Conservation (phyloP, 2,113 vertebrate genomes). For the Prietella phreatophila region DNA sequence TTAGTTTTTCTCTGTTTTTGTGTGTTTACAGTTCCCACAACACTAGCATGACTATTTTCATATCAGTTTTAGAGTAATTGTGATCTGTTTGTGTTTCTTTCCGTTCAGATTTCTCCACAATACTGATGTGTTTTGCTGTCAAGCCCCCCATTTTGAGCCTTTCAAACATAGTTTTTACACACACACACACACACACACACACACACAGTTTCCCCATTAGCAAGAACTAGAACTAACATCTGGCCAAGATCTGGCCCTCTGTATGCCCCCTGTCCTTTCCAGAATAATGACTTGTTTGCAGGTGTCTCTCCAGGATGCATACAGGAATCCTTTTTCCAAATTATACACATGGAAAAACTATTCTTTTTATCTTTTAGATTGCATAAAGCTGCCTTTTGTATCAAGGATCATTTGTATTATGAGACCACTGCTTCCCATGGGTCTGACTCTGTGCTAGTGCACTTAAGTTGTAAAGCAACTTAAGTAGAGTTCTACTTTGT, state of each 20-base stretch:
- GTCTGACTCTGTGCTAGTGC: neutral
- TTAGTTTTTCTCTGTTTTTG: neutral
- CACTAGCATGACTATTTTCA: slow-evolving; percentile 51
- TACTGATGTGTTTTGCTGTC: neutral
- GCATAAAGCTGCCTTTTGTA: slow-evolving; percentile 60
- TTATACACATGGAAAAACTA: slow-evolving; percentile 18
- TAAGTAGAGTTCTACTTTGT: too few relatives aligned
- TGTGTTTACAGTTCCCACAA: neutral
- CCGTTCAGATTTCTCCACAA: slow-evolving; percentile 24
- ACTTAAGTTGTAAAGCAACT: neutral
- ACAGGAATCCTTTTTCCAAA: slow-evolving; percentile 3
- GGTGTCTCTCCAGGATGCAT: slow-evolving; percentile 50
- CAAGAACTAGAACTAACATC: slow-evolving; percentile 11
- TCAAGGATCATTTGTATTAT: slow-evolving; percentile 63
- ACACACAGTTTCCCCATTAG: neutral
- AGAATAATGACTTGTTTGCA: slow-evolving; percentile 52
- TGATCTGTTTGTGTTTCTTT: slow-evolving; percentile 35
- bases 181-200: neutral
- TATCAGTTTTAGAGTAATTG: slow-evolving; percentile 46
- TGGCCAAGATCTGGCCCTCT: slow-evolving; percentile 50
- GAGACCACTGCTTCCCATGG: slow-evolving; percentile 54
- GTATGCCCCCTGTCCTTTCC: neutral
- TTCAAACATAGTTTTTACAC: too few relatives aligned
- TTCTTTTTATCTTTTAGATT: neutral
- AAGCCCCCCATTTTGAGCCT: neutral